phyloP scores from a whole-genome alignment of 1,140 invertebrate genomes.

The Drosophila micromelanica region DNA sequence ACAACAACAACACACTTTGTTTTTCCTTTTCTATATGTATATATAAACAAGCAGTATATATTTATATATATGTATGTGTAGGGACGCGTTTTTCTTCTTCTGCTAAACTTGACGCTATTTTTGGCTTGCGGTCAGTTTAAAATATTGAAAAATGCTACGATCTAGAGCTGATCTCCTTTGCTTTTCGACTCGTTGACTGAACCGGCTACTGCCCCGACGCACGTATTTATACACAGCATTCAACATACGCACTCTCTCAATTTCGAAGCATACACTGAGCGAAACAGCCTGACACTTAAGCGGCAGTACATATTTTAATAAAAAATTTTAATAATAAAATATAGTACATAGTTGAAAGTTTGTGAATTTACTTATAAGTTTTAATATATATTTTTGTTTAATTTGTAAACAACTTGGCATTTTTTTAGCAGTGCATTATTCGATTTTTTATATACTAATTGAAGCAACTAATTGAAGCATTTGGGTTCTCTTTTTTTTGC shows the following conservation, averaged over 20 bases:
- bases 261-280: slow-evolving; percentile 4
- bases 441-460: too few species aligned
- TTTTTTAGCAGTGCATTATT: too few species aligned
- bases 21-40: not conserved
- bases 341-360: not conserved
- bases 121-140: slow-evolving; percentile 26
- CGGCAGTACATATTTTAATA: not conserved
- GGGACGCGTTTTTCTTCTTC: slow-evolving; percentile 1
- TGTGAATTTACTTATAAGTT: too few species aligned
- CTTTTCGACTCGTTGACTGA: slow-evolving; percentile 57
- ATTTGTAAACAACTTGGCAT: too few species aligned
- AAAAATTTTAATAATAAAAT: not conserved
- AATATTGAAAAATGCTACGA: not conserved
- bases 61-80: not conserved
- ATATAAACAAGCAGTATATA: too few species aligned
- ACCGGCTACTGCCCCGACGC: slow-evolving; percentile 11
- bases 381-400: too few species aligned
- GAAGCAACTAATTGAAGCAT: too few species aligned
- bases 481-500: too few species aligned
- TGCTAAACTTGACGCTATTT: slow-evolving; percentile 51
- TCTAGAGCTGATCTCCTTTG: slow-evolving; percentile 39
- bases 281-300: not conserved
- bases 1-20: slow-evolving; percentile 12
- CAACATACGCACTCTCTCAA: slow-evolving; percentile 36
- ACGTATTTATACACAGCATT: slow-evolving; percentile 47